Percentiles rank a stretch among this genome's conserved stretches.
These are phyloP conservation scores for Colostygia pectinataria DNA, from an alignment of 2,888 invertebrate species.

Conservation along the genomic window DNA sequence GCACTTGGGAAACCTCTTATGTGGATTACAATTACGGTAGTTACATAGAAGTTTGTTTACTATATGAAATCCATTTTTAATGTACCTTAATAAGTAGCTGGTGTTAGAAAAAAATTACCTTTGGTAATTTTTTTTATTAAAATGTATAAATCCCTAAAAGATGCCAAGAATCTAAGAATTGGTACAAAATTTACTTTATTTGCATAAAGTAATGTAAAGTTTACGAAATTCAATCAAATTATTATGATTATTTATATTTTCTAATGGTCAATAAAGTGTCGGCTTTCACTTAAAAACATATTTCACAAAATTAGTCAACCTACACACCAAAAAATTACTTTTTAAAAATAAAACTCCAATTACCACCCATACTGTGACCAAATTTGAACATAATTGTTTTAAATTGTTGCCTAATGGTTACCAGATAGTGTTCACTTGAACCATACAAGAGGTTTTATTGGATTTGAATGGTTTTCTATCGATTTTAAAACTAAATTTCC, in stretches of 20 bases:
- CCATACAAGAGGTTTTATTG: slow-evolving; percentile 30
- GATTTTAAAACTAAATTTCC: slow-evolving; percentile 29
- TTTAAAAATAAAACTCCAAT: slow-evolving; percentile 28
- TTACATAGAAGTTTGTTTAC: too few relatives aligned
- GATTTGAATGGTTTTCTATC: slow-evolving; percentile 28
- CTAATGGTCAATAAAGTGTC: slow-evolving; percentile 1
- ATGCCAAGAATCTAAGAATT: too few relatives aligned
- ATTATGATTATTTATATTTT: background rate
- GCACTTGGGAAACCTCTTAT: slow-evolving; percentile 37
- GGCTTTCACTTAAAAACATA: slow-evolving; percentile 4
- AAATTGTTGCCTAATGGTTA: slow-evolving; percentile 34
- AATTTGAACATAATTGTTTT: slow-evolving; percentile 36
- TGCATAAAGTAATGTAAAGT: too few relatives aligned
- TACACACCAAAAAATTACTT: slow-evolving; percentile 11
- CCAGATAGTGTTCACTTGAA: slow-evolving; percentile 25
- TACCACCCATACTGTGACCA: slow-evolving; percentile 40
- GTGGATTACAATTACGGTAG: too few relatives aligned
- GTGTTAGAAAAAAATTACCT: too few relatives aligned
- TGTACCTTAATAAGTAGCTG: too few relatives aligned
- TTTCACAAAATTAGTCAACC: slow-evolving; percentile 12
- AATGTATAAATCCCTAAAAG: too few relatives aligned
- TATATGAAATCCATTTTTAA: too few relatives aligned
- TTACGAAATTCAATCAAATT: slow-evolving; percentile 13
- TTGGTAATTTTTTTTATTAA: too few relatives aligned
- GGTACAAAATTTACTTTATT: too few relatives aligned